Evolutionary conservation across 2,888 invertebrate genomes (phyloP).

Genomic region (Ecliptopera silaceata): DNA sequence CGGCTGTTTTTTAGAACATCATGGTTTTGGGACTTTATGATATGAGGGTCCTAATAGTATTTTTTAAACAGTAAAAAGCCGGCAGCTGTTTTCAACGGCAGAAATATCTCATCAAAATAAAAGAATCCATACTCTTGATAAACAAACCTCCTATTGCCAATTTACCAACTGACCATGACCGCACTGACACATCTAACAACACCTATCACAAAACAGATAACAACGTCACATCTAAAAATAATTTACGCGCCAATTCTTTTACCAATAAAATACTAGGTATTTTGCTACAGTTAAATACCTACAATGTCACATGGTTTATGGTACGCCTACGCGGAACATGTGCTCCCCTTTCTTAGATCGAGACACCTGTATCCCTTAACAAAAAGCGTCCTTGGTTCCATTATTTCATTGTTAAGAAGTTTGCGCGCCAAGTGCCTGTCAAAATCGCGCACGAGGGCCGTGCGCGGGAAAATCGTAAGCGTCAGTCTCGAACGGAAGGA

Average conservation of each 20-base stretch:
- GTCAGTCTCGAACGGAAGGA: constrained; percentile 58
- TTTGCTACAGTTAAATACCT: not conserved
- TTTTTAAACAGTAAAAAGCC: too few relatives aligned
- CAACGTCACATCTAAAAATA: constrained; percentile 50
- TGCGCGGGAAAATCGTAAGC: constrained; percentile 72
- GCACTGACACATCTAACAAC: constrained; percentile 15
- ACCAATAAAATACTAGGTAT: constrained; percentile 31
- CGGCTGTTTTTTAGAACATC: too few relatives aligned
- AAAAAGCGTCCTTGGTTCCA: constrained; percentile 80
- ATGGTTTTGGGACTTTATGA: too few relatives aligned
- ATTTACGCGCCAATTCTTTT: constrained; percentile 39
- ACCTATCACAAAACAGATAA: constrained; percentile 52
- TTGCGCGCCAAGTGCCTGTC: constrained; percentile 80
- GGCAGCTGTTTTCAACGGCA: too few relatives aligned
- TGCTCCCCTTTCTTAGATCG: constrained; percentile 59
- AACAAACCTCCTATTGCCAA: constrained; percentile 22
- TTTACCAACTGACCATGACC: constrained; percentile 38
- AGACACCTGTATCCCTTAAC: constrained; percentile 71
- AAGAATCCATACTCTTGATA: too few relatives aligned
- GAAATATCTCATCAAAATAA: too few relatives aligned
- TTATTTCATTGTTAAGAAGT: constrained; percentile 70
- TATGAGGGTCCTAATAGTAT: too few relatives aligned
- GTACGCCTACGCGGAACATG: constrained; percentile 27
- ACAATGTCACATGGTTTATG: constrained; percentile 3
- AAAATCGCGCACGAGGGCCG: constrained; percentile 69